A percentile compares a stretch with the other conserved stretches of the same genome.
These are phyloP conservation scores for Drosophila mayri DNA, from an alignment of 1,140 invertebrate genomes.

Conservation along the genomic window DNA sequence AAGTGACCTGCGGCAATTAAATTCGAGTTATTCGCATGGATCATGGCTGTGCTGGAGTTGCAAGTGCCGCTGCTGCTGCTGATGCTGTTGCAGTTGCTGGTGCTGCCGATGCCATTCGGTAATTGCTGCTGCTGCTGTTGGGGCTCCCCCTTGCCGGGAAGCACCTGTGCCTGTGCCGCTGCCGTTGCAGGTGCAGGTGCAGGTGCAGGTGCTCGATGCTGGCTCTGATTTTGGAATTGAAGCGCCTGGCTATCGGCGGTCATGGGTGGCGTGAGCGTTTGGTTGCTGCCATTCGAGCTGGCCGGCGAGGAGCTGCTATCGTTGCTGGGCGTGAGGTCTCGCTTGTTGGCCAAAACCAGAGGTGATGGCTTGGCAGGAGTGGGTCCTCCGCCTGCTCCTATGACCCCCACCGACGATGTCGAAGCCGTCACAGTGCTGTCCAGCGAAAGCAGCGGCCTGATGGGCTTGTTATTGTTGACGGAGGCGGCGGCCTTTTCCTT, in stretches of 20 bases:
- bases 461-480: slow-evolving; percentile 83
- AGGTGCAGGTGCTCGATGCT: slow-evolving; percentile 20
- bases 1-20: slow-evolving; percentile 72
- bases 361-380: slow-evolving; percentile 44
- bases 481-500: slow-evolving; percentile 74
- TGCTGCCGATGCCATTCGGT: slow-evolving; percentile 65
- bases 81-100: slow-evolving; percentile 43
- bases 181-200: slow-evolving; percentile 4
- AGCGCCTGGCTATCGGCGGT: slow-evolving; percentile 75
- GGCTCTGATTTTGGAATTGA: slow-evolving; percentile 46
- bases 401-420: slow-evolving; percentile 13
- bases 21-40: slow-evolving; percentile 81
- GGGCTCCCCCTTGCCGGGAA: slow-evolving; percentile 31
- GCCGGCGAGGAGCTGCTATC: slow-evolving; percentile 68
- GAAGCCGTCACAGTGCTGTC: slow-evolving; percentile 60
- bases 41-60: slow-evolving; percentile 65
- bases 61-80: slow-evolving; percentile 37
- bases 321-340: slow-evolving; percentile 69
- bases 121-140: slow-evolving; percentile 58
- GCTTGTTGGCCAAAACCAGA: slow-evolving; percentile 52
- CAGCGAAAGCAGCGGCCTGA: slow-evolving; percentile 77
- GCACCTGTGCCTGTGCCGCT: slow-evolving; percentile 7
- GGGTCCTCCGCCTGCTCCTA: slow-evolving; percentile 11
- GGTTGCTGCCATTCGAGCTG: slow-evolving; percentile 84
- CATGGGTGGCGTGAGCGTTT: slow-evolving; percentile 82